Base-by-base conservation (phyloP, 2,113 vertebrate genomes). In the Cheilinus undulatus region DNA sequence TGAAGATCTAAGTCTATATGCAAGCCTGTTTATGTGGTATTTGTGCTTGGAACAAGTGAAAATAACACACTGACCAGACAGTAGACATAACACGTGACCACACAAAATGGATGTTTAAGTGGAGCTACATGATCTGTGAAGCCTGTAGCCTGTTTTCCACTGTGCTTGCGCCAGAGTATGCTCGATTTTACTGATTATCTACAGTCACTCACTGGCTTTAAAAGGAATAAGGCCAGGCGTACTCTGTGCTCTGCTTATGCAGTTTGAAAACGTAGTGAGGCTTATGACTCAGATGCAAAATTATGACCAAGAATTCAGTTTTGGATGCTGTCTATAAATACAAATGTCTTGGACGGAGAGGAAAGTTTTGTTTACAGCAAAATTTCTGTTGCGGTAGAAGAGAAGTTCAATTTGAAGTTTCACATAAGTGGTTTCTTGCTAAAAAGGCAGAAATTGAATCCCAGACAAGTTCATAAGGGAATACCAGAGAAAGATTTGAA, bases 161-260 rank as follows among this genome's bases (percentile, higher is more conserved):
- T 45, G 74, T 34, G 26, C 66, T 71, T 64, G 60, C 66, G 70
- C 69, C 78, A 70, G 60, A 84, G 48, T 53, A 52, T 48, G 51
- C 59, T 76, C 68, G 83, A 66, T 85, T 81, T 76, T 66, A 30
- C 68, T 59, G 70, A 68, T 86, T 89, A 86, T 86, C 82, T 83
- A 60, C 70, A 63, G 71, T 64, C 72, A 38, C 67, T 80, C 60
- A 20, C 69, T 42, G 45, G 76, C 82, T 84, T 80, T 65, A 66
- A 69, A 62, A 20, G n/a, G 69, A 52, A 77, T 82, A 77, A 78
- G 53, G 57, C 60, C 15, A 2, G 60, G 50, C 57, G 75, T 76
- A 58, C 50, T 75, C 59, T 68, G n/a, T 73, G 50, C 67, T 72
- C 66, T 42, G 58, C 71, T 83, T 49, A 76, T 69, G 70, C 62